Percentiles rank a stretch among this genome's conserved stretches.
phyloP scores from a whole-genome alignment of 2,797 vertebrate genomes.

The Lerista edwardsae region DNA sequence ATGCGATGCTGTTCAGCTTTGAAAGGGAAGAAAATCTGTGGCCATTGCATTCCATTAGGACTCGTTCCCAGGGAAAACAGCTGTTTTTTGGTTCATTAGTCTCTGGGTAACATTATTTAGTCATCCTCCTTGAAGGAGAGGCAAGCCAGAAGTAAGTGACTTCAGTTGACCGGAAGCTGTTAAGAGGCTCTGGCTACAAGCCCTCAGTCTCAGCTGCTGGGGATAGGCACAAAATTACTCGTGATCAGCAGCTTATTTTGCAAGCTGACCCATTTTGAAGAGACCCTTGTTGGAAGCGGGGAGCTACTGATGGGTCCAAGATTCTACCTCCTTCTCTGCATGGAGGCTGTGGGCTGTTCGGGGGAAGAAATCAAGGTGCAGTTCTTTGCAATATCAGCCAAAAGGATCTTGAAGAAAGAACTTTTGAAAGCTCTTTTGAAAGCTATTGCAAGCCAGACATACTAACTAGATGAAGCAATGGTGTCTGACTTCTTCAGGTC shows the following conservation, averaged over 20 bases:
- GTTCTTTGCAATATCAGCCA: background rate
- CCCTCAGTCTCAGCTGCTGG: background rate
- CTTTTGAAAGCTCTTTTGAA: too few species aligned
- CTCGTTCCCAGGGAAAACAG: slow-evolving; percentile 26
- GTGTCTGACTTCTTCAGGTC: too few species aligned
- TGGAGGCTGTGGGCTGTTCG: background rate
- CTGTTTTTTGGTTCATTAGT: slow-evolving; percentile 9
- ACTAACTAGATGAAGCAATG: too few species aligned
- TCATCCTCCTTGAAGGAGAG: background rate
- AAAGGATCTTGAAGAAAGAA: too few species aligned
- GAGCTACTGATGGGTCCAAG: background rate
- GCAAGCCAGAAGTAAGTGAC: background rate
- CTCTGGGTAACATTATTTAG: background rate
- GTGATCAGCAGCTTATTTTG: background rate
- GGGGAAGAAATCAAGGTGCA: background rate
- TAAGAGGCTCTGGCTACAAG: background rate
- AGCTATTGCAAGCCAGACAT: too few species aligned
- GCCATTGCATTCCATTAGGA: slow-evolving; percentile 18
- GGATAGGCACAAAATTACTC: background rate
- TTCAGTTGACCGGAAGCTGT: background rate
- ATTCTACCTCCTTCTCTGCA: background rate
- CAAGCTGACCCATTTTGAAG: background rate
- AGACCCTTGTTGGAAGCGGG: background rate
- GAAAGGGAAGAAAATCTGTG: background rate
- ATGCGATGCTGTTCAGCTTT: background rate